These are phyloP conservation scores for Campaea margaritaria DNA, from an alignment of 2,888 invertebrate species.

Conservation along the genomic window DNA sequence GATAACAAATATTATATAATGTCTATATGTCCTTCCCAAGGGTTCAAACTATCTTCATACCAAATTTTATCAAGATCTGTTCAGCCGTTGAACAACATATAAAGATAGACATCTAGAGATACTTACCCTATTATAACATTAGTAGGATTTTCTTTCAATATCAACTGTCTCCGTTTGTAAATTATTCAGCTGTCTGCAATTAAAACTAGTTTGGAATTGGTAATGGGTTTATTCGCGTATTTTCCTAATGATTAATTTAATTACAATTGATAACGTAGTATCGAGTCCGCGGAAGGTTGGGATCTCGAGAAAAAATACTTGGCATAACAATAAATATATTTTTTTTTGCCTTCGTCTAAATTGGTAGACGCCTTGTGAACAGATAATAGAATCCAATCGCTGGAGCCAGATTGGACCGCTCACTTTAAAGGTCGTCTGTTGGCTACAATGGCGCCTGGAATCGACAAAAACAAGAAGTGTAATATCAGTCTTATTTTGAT, in stretches of 20 bases:
- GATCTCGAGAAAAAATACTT: not conserved
- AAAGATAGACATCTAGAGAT: no score
- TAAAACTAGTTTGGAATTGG: no score
- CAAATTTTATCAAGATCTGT: no score
- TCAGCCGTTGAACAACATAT: no score
- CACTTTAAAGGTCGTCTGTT: conserved; percentile 33
- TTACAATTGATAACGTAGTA: not conserved
- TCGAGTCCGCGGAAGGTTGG: not conserved
- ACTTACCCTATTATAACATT: no score
- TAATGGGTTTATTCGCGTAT: no score
- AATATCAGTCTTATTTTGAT: conserved; percentile 9
- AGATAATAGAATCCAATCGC: conserved; percentile 19
- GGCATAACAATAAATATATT: conserved; percentile 14
- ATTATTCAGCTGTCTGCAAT: no score
- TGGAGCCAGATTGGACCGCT: conserved; percentile 29
- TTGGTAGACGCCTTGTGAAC: conserved; percentile 16
- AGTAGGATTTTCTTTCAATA: no score
- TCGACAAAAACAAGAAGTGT: not conserved
- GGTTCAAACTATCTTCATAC: no score
- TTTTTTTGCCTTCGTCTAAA: conserved; percentile 17
- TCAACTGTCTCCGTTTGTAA: no score
- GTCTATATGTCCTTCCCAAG: no score
- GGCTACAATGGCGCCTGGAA: conserved; percentile 14
- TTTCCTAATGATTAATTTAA: not conserved
- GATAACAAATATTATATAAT: no score